phyloP scores from a whole-genome alignment of 2,113 vertebrate genomes.

The Notarius quadriscutis region DNA sequence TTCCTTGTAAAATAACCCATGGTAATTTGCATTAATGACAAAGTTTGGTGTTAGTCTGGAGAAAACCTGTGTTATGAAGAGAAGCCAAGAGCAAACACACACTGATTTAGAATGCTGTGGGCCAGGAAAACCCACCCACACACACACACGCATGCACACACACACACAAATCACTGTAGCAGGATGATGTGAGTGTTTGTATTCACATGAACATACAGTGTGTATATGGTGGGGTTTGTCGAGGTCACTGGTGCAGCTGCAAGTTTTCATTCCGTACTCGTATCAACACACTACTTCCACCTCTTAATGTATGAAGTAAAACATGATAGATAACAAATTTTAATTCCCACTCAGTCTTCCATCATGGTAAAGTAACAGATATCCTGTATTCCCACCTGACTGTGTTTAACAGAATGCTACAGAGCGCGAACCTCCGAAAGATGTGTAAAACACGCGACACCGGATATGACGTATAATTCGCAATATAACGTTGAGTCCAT shows the following conservation, averaged over 20 bases:
- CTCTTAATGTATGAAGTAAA: no score
- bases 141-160: not conserved
- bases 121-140: not conserved
- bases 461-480: no score
- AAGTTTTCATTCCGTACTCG: not conserved
- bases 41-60: constrained; percentile 17
- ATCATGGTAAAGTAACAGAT: no score
- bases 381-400: no score
- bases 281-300: not conserved
- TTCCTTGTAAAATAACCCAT: not conserved
- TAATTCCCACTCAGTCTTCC: no score
- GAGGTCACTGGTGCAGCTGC: not conserved
- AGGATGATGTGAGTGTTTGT: not conserved
- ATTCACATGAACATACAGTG: not conserved
- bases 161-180: not conserved
- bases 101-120: not conserved
- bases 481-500: no score
- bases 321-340: no score
- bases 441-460: no score
- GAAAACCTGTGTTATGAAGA: constrained; percentile 45
- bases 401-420: no score
- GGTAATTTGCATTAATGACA: constrained; percentile 15
- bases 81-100: constrained; percentile 24
- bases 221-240: not conserved
- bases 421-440: no score